Evolutionary conservation across 2,888 invertebrate genomes (phyloP).

Genomic region (Syritta pipiens): DNA sequence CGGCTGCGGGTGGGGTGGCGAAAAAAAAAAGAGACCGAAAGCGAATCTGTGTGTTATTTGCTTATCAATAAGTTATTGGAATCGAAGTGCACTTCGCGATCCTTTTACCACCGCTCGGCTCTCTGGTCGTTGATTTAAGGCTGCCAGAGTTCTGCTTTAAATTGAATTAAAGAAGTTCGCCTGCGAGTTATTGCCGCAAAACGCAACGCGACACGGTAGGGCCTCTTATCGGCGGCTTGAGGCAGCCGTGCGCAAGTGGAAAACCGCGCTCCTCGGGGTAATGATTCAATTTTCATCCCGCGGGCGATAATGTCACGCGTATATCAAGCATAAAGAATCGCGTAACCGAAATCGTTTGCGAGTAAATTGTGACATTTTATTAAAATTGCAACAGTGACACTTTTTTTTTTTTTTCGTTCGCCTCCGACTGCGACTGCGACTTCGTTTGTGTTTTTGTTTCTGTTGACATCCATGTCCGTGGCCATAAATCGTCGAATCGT

Average conservation of each 20-base stretch:
- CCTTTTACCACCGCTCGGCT: neutral
- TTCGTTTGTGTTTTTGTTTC: too few relatives aligned
- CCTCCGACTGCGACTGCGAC: too few relatives aligned
- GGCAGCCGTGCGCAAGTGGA: slow-evolving; percentile 11
- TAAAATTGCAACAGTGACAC: slow-evolving; percentile 71
- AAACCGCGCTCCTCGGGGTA: slow-evolving; percentile 7
- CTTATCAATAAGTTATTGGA: slow-evolving; percentile 69
- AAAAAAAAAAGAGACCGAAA: slow-evolving; percentile 42
- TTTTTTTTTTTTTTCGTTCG: slow-evolving; percentile 30
- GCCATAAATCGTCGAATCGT: slow-evolving; percentile 47
- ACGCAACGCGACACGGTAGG: slow-evolving; percentile 30
- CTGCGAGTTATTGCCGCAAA: slow-evolving; percentile 47
- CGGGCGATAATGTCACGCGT: slow-evolving; percentile 52
- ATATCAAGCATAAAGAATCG: slow-evolving; percentile 64
- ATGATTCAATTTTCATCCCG: slow-evolving; percentile 61
- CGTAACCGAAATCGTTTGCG: slow-evolving; percentile 68
- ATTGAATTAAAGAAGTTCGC: slow-evolving; percentile 53
- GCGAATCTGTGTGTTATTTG: slow-evolving; percentile 55
- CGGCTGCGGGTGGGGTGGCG: too few relatives aligned
- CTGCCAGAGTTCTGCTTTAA: slow-evolving; percentile 32
- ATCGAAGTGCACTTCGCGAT: slow-evolving; percentile 59
- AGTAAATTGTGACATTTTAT: slow-evolving; percentile 72
- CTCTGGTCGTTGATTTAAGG: slow-evolving; percentile 37
- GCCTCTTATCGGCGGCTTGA: slow-evolving; percentile 5
- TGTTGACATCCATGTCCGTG: slow-evolving; percentile 46